phyloP scores from a whole-genome alignment of 2,797 vertebrate genomes.

The Jordanella pulchra region DNA sequence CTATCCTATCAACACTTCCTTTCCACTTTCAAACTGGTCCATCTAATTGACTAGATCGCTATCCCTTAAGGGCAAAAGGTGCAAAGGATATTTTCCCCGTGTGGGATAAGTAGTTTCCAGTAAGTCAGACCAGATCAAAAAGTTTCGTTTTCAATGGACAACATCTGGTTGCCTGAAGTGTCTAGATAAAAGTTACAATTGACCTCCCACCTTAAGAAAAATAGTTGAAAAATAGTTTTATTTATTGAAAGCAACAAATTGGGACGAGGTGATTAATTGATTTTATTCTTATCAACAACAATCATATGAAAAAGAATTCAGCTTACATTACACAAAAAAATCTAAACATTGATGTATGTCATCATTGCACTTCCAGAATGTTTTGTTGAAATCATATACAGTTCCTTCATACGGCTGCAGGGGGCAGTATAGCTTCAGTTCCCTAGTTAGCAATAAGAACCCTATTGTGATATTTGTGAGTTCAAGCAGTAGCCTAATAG shows the following conservation, averaged over 20 bases:
- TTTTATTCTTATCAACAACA: too few relatives aligned
- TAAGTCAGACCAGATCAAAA: conserved; percentile 8
- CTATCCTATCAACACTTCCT: background rate
- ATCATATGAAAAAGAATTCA: too few relatives aligned
- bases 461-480: too few relatives aligned
- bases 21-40: conserved; percentile 4
- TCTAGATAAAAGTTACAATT: conserved; percentile 32
- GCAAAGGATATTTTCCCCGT: background rate
- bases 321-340: background rate
- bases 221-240: background rate
- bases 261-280: too few relatives aligned
- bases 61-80: background rate
- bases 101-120: background rate
- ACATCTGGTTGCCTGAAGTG: conserved; percentile 30
- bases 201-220: conserved; percentile 18
- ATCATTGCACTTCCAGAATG: background rate
- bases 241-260: background rate
- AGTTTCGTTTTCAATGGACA: conserved; percentile 11
- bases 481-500: too few relatives aligned
- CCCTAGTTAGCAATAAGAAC: too few relatives aligned
- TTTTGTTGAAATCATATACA: too few relatives aligned
- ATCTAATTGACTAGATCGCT: conserved; percentile 10
- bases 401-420: too few relatives aligned
- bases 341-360: background rate
- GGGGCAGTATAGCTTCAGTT: too few relatives aligned